Evolutionary conservation across 2,888 invertebrate species (phyloP), one percentile per base, ranked within the genome.

Genomic region (Thumatha senex): DNA sequence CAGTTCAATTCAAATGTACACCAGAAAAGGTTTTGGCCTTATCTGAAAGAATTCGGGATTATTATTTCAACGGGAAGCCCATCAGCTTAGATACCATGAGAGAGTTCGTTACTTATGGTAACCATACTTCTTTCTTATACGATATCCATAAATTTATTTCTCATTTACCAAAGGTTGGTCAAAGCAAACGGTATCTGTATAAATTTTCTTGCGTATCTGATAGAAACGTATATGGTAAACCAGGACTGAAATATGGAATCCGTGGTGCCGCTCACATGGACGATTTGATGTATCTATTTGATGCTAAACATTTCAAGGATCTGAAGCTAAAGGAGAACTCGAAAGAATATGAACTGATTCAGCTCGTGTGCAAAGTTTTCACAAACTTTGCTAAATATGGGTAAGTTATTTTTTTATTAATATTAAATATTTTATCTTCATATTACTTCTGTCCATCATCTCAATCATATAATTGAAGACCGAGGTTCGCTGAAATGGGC

Each of bases 381-480:
- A 81, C 80, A 0, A 86, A 85, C 54, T 85, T 85, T 43, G 84
- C 84, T 2, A 84, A 84, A 65, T 78, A 70, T 53, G 84, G 86
- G 86, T 84, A 53, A 78, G 81, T 24, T 4, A 4, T 24, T 24
- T 24, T 5, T 24, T 24, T 4, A 24, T 24, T 24, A 4, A n/a
- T n/a, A n/a, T n/a, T n/a, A n/a, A n/a, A n/a, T 24, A 4, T 24
- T 24, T 24, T 24, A 24, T 24, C 2, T 24, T 24, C 18, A 4
- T 24, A 24, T 24, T 5, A n/a, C n/a, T n/a, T n/a, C n/a, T n/a
- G n/a, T n/a, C n/a, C n/a, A n/a, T n/a, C n/a, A n/a, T n/a, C n/a
- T n/a, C n/a, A n/a, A n/a, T n/a, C n/a, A n/a, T n/a, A n/a, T n/a
- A n/a, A n/a, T n/a, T n/a, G n/a, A n/a, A n/a, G n/a, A n/a, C n/a